phyloP scores from a whole-genome alignment of 2,888 invertebrate genomes.

The Drosophila kambysellisi region DNA sequence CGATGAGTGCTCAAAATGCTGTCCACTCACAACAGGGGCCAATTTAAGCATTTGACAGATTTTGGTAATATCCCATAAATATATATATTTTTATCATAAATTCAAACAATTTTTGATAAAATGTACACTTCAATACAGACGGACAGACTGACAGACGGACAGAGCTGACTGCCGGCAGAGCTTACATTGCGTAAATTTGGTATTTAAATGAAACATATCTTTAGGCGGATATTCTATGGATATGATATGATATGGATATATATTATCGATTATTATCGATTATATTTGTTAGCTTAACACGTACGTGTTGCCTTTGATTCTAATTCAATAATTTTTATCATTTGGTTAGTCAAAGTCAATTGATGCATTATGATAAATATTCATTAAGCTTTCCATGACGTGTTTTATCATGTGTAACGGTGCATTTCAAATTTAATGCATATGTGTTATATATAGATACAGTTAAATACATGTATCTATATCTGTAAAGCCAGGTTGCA shows the following conservation, averaged over 20 bases:
- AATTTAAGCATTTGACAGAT: not conserved
- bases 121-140: not conserved
- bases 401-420: slow-evolving; percentile 38
- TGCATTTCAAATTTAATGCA: slow-evolving; percentile 34
- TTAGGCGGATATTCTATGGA: not conserved
- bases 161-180: too few species aligned
- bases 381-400: slow-evolving; percentile 18
- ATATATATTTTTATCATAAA: not conserved
- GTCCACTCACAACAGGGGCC: not conserved
- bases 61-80: not conserved
- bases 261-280: too few species aligned
- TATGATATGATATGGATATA: too few species aligned
- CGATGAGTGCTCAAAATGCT: slow-evolving; percentile 29
- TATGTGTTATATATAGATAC: slow-evolving; percentile 33
- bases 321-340: not conserved
- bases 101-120: not conserved
- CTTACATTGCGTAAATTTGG: too few species aligned
- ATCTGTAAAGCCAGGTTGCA: not conserved
- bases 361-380: slow-evolving; percentile 31
- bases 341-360: slow-evolving; percentile 13
- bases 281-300: not conserved
- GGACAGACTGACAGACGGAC: too few species aligned
- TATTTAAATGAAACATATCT: not conserved
- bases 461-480: slow-evolving; percentile 21
- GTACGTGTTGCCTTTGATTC: not conserved